A percentile compares a stretch with the other conserved stretches of the same genome.
Evolutionary conservation across 2,797 vertebrate species (phyloP).

Genomic region (Takifugu ocellatus): DNA sequence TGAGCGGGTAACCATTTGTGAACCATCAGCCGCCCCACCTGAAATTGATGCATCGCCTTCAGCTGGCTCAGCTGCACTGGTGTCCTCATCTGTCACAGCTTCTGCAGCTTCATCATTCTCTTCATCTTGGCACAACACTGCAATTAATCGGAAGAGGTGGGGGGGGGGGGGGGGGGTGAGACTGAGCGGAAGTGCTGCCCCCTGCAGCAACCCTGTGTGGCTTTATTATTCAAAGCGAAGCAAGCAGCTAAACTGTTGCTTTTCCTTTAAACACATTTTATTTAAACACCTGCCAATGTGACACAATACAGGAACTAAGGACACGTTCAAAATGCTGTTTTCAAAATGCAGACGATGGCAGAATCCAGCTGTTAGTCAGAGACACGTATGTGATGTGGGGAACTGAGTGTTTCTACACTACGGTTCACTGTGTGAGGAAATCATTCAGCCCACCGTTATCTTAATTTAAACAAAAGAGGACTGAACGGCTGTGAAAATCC

Average conservation of each 20-base stretch:
- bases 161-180: not conserved
- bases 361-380: constrained; percentile 10
- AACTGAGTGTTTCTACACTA: constrained; percentile 12
- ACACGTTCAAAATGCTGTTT: constrained; percentile 26
- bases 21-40: not conserved
- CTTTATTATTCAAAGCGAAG: constrained; percentile 6
- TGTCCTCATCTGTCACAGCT: rapidly evolving
- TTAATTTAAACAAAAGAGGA: constrained; percentile 1
- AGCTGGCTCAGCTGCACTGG: not conserved
- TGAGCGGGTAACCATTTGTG: not conserved
- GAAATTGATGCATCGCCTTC: not conserved
- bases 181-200: not conserved
- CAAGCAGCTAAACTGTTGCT: no score
- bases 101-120: rapidly evolving
- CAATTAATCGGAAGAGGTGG: constrained; percentile 12
- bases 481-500: no score
- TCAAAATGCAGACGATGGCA: constrained; percentile 32
- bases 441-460: constrained; percentile 5
- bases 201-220: not conserved
- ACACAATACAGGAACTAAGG: constrained; percentile 27
- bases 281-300: not conserved
- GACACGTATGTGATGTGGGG: constrained; percentile 14
- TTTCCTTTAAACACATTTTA: no score
- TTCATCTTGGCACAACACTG: constrained; percentile 33
- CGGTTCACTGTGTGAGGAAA: constrained; percentile 2